Base-by-base conservation (phyloP, 37 sponge, comb jelly and placozoan genomes). In the Dysidea cf. avara region DNA sequence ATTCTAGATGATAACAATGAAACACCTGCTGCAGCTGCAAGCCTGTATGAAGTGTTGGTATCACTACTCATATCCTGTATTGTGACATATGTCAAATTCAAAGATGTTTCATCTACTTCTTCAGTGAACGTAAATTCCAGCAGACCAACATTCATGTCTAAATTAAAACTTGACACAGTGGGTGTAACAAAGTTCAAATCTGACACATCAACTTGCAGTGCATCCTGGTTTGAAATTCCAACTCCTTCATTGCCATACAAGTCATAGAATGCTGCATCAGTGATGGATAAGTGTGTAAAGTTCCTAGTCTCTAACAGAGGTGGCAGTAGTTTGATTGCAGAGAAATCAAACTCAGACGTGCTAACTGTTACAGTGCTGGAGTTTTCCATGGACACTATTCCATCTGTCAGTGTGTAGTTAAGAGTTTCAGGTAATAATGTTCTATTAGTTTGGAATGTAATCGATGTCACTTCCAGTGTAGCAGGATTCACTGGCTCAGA, bases 81-180 rank as follows among this genome's bases (percentile, higher is more conserved):
- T 6, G 88, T 87, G 47, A 95, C 55, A 12, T 38, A 38, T 3
- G 64, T 66, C 47, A 77, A 80, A 3, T 72, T 33, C 18, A 79
- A 56, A 28, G 85, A 66, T 18, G 49, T 64, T 18, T 64, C 68
- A 63, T 81, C 61, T 26, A 87, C 78, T 56, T 78, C 68, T 71
- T 90, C 87, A 28, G 72, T 78, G 66, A 84, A 95, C 7, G 85
- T 87, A 53, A 95, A 56, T 7, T 64, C 18, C 26, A 95, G 51
- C 16, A 71, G 29, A 0, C 90, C 90, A 0, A 69, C 43, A 38
- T 90, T 90, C 56, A 90, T 73, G 56, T 90, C 85, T 14, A 90
- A 67, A 56, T 80, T 67, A 62, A 84, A 90, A 1, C 55, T 43
- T 6, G 68, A 6, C 17, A 90, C 68, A 52, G 50, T 68, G 37